Evolutionary conservation across 1,140 invertebrate species (phyloP), one percentile per base, ranked within the genome.

Genomic region (Neoseiulus cucumeris): DNA sequence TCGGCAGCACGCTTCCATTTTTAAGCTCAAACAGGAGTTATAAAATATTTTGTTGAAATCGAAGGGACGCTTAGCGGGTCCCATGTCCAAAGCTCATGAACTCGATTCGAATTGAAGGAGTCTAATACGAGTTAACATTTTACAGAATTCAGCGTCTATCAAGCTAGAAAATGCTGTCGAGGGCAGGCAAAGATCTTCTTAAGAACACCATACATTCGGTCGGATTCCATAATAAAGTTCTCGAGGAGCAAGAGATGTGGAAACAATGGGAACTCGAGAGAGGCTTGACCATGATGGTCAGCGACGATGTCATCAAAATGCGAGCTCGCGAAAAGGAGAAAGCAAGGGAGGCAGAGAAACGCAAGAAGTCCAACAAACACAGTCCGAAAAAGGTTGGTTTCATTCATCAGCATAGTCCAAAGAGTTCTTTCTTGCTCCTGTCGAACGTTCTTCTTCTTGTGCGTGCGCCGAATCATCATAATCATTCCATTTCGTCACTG

Each of bases 231-330:
- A 75, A 75, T 66, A 65, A 76, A 74, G 69, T 75, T 45, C 68
- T 74, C n/a, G 74, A 76, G 65, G 74, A 75, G 68, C 67, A 70
- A 29, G 74, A 75, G 20, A 76, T 76, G 75, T 76, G 75, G 75
- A 69, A 69, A 66, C 51, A 72, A 66, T 68, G 69, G 70, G 64
- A 71, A 64, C 22, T 66, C 28, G 66, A 72, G 70, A 39, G 66
- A 68, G 65, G 68, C 64, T 42, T 67, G 14, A 70, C 67, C 17
- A 69, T 68, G 65, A 71, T 71, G 67, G 70, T 71, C 22, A 70
- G 69, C 28, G 69, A 70, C 45, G 68, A 71, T 66, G 65, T 44
- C 59, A 64, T 71, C 25, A 44, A 66, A 7, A 66, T 55, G 44
- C 44, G 44, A 42, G 22, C 67, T 5, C 51, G 51, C 51, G 51